Conservation (phyloP, 2,888 invertebrate species). For the Xestia sexstrigata region DNA sequence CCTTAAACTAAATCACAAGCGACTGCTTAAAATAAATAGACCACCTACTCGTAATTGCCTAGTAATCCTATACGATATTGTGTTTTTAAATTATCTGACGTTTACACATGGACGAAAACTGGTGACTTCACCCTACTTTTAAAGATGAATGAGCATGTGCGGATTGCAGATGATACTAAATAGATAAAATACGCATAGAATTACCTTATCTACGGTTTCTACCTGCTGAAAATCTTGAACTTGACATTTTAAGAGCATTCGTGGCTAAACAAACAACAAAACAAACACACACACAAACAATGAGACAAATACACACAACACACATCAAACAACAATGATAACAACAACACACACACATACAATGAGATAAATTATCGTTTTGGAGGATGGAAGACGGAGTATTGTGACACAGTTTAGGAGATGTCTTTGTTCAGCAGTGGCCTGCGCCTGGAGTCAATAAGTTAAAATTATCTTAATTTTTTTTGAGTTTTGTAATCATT, state of each 20-base stretch:
- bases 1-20: neutral
- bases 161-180: slow-evolving; percentile 34
- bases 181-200: slow-evolving; percentile 29
- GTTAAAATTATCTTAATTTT: too few species aligned
- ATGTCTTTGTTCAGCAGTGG: too few species aligned
- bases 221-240: neutral
- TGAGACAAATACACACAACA: too few species aligned
- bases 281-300: too few species aligned
- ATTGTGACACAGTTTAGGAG: too few species aligned
- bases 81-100: neutral
- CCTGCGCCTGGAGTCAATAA: too few species aligned
- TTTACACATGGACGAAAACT: slow-evolving; percentile 18
- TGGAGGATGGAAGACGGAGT: neutral
- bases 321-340: too few species aligned
- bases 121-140: slow-evolving; percentile 33
- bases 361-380: neutral
- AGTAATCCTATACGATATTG: neutral
- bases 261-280: too few species aligned
- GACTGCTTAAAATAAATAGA: neutral
- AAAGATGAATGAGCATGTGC: slow-evolving; percentile 52
- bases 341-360: too few species aligned
- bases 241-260: neutral
- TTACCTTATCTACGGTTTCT: slow-evolving; percentile 7
- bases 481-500: too few species aligned
- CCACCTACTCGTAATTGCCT: neutral